These are phyloP conservation scores for Lacerta viridis DNA, from an alignment of 2,797 vertebrate species.

Conservation along the genomic window DNA sequence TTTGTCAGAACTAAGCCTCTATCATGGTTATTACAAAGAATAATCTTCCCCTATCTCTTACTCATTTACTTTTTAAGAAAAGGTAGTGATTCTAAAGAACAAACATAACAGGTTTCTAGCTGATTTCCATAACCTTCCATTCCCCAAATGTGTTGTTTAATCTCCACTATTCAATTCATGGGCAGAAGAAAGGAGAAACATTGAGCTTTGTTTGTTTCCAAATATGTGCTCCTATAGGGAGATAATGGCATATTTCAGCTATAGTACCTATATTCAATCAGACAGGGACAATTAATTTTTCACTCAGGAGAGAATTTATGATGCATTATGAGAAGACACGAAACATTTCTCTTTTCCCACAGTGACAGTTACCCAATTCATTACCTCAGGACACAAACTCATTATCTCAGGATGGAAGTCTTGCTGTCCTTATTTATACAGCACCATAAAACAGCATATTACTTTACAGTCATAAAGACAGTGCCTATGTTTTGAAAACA, in stretches of 20 bases:
- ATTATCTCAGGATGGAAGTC: neutral
- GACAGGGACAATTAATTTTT: constrained; percentile 39
- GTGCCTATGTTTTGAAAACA: constrained; percentile 21
- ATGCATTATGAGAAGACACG: constrained; percentile 17
- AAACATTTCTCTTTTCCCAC: constrained; percentile 46
- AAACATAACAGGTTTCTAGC: neutral
- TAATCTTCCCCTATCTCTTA: constrained; percentile 19
- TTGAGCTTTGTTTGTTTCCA: constrained; percentile 1
- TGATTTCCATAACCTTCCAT: constrained; percentile 14
- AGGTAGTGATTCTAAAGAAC: neutral
- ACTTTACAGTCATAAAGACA: constrained; percentile 27
- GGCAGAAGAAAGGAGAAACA: neutral
- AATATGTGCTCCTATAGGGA: constrained; percentile 28
- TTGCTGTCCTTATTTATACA: neutral
- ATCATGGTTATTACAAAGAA: neutral
- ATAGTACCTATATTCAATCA: constrained; percentile 18
- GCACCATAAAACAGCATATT: constrained; percentile 16
- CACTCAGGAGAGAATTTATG: constrained; percentile 47
- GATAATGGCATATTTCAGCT: constrained; percentile 13
- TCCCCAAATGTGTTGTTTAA: constrained; percentile 16
- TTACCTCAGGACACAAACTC: neutral
- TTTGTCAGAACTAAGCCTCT: constrained; percentile 5
- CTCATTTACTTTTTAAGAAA: neutral
- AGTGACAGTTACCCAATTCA: constrained; percentile 26
- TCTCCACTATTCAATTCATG: neutral